Evolutionary conservation across 2,797 vertebrate species (phyloP), one percentile per base, ranked within the genome.

Genomic region (Micromesistius poutassou): DNA sequence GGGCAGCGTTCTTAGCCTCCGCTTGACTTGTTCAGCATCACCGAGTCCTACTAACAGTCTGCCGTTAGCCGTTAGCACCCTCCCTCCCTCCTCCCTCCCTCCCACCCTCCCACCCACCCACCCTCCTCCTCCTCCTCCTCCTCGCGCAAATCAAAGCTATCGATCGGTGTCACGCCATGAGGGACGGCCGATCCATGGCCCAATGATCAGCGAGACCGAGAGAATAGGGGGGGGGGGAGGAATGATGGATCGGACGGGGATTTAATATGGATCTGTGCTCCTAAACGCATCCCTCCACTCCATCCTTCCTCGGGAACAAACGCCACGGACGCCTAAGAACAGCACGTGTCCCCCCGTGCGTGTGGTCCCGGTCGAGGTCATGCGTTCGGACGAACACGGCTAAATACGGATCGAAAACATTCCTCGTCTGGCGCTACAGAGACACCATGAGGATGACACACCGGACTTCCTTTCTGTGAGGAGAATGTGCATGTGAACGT

Each of bases 131-230:
- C n/a, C n/a, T 84, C 89, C 86, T 82, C 82, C 74, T 79, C 83
- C 74, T 78, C 77, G 79, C 2, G 33, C 81, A 86, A 90, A 92
- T 94, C 92, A 93, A 92, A 93, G 90, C 80, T 89, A 94, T 93
- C 83, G 93, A 93, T 81, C 79, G 80, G 80, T 89, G 80, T 89
- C 89, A 87, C 89, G 82, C 81, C 84, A 88, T 42, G 79, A 86
- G 82, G 25, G 66, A 28, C 66, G 6, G 46, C 46, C 5, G 1
- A 70, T 28, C 66, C n/a, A 28, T 70, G 66, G 66, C 28, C 84
- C 91, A 89, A 89, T 78, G 90, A 94, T 92, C 89, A 84, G 77
- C 70, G 79, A 78, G 30, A 76, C 79, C 71, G 78, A 74, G 78
- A 82, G 74, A 80, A 38, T 38, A 38, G 36, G 70, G 28, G 25